These are phyloP conservation scores for Stramonita haemastoma DNA, from an alignment of 2,888 invertebrate species.

Conservation along the genomic window DNA sequence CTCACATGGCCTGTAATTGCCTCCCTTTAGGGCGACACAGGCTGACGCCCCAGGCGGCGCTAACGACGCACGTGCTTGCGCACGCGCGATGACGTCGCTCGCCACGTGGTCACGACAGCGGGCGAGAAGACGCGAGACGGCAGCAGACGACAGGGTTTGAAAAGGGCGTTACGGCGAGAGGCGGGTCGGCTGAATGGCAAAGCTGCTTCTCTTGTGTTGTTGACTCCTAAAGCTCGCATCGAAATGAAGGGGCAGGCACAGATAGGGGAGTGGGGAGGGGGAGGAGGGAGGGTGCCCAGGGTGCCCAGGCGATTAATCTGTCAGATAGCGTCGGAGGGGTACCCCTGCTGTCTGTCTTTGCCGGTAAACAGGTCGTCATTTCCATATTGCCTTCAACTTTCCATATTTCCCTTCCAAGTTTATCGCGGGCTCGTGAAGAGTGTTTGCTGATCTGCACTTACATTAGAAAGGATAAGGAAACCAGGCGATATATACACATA, in stretches of 20 bases:
- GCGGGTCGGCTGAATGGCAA: neutral
- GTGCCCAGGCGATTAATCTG: neutral
- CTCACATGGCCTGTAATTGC: neutral
- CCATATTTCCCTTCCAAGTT: neutral
- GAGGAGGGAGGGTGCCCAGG: too few relatives aligned
- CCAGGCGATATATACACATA: neutral
- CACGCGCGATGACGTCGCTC: conserved; percentile 24
- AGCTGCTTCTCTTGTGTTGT: neutral
- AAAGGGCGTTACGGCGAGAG: neutral
- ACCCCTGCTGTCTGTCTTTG: neutral
- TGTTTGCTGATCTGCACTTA: conserved; percentile 20
- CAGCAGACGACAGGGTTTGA: neutral
- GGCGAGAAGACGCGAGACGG: neutral
- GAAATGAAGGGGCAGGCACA: conserved; percentile 9
- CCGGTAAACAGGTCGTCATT: conserved; percentile 23
- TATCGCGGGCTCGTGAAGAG: conserved; percentile 1
- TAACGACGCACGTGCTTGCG: neutral
- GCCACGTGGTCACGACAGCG: conserved; percentile 24
- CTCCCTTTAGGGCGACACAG: neutral
- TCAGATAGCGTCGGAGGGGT: conserved; percentile 19
- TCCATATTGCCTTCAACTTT: neutral
- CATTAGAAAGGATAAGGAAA: neutral
- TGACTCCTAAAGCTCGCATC: neutral
- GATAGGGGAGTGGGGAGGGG: neutral
- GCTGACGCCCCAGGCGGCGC: conserved; percentile 8